Conservation (phyloP, 2,888 invertebrate genomes). For the Cremastinae sp. region DNA sequence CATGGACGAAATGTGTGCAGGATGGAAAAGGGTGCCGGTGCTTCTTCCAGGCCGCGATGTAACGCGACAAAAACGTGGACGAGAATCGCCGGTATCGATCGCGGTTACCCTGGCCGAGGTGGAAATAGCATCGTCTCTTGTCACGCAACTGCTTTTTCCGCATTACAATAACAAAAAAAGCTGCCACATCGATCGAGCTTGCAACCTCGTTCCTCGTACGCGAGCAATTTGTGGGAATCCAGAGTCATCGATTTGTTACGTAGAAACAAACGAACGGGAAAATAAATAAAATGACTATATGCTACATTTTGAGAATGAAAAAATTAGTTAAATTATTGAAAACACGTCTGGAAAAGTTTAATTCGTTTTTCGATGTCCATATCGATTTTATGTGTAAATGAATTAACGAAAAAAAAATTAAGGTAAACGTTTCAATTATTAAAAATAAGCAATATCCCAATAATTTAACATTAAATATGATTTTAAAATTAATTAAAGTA, state of each 20-base stretch:
- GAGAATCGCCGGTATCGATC: slow-evolving; percentile 50
- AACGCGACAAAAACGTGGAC: slow-evolving; percentile 29
- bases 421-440: too few relatives aligned
- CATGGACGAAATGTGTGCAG: slow-evolving; percentile 10
- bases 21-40: slow-evolving; percentile 21
- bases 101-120: slow-evolving; percentile 14
- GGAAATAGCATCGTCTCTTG: slow-evolving; percentile 45
- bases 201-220: slow-evolving; percentile 41
- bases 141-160: slow-evolving; percentile 40
- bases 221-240: neutral
- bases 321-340: neutral
- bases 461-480: too few relatives aligned
- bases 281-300: neutral
- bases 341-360: too few relatives aligned
- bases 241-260: neutral
- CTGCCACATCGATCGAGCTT: slow-evolving; percentile 39
- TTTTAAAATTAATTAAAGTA: too few relatives aligned
- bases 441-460: too few relatives aligned
- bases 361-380: too few relatives aligned
- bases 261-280: too few relatives aligned
- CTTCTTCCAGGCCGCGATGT: slow-evolving; percentile 17
- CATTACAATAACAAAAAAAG: slow-evolving; percentile 42
- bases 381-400: too few relatives aligned
- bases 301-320: neutral
- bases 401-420: too few relatives aligned